Evolutionary conservation across 2,113 vertebrate species (phyloP).

Genomic region (Lepus timidus): DNA sequence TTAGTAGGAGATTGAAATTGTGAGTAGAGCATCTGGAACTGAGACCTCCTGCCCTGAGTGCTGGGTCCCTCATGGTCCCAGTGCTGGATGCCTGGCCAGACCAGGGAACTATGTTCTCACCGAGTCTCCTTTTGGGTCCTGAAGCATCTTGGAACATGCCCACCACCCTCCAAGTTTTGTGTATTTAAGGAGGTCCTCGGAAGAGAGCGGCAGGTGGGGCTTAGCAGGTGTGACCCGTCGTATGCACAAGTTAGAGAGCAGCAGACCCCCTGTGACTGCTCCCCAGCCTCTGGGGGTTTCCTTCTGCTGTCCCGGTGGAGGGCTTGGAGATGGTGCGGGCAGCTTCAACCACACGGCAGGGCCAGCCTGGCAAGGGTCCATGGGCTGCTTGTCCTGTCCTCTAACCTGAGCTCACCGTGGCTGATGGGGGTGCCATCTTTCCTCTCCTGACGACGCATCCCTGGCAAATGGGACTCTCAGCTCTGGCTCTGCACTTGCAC

Average conservation of each 20-base stretch:
- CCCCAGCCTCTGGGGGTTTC: accelerated
- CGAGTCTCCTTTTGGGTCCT: neutral
- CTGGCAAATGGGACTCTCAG: neutral
- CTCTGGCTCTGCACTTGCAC: neutral
- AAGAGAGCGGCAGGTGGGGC: neutral
- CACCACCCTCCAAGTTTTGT: accelerated
- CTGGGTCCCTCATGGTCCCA: neutral
- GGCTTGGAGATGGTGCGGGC: accelerated
- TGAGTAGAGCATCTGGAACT: too few species aligned
- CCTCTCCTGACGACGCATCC: neutral
- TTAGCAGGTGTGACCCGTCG: accelerated
- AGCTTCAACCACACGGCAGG: accelerated
- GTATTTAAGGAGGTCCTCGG: accelerated
- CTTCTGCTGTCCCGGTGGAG: neutral
- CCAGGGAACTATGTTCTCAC: accelerated
- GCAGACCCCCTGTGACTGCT: neutral
- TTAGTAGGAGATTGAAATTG: too few species aligned
- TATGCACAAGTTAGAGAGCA: neutral
- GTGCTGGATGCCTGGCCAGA: neutral
- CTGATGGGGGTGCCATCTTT: accelerated
- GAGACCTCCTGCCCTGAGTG: accelerated
- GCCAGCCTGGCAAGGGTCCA: neutral
- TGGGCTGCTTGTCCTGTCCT: neutral
- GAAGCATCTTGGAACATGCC: too few species aligned
- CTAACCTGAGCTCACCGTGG: neutral